Evolutionary conservation across 2,113 vertebrate species (phyloP).

Genomic region (Leptodactylus fuscus): DNA sequence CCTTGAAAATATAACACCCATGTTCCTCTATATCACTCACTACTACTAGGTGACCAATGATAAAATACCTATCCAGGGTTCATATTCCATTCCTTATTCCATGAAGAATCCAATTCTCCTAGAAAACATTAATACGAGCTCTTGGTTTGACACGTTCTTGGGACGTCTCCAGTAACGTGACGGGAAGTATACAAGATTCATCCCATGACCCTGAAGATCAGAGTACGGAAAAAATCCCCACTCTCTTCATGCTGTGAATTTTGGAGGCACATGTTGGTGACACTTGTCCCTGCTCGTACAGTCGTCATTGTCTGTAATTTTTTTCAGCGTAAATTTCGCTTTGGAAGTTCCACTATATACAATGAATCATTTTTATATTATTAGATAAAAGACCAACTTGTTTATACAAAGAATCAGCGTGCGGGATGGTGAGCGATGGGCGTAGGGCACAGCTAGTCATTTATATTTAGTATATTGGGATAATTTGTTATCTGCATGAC

Average conservation of each 20-base stretch:
- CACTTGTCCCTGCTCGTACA: conserved; percentile 13
- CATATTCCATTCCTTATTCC: not conserved
- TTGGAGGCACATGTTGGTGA: not conserved
- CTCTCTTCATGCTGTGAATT: not conserved
- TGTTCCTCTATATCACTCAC: not conserved
- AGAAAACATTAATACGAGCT: not conserved
- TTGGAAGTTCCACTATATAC: conserved; percentile 37
- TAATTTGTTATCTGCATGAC: too few species aligned
- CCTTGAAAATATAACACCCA: not conserved
- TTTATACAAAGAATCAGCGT: not conserved
- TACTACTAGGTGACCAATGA: not conserved
- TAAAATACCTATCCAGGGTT: not conserved
- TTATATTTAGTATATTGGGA: too few species aligned
- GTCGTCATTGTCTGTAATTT: not conserved
- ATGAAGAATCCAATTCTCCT: not conserved
- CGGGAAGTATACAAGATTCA: conserved; percentile 34
- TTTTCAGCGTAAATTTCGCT: not conserved
- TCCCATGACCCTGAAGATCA: conserved; percentile 41
- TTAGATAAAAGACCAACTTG: not conserved
- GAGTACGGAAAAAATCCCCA: conserved; percentile 15
- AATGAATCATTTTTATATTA: not conserved
- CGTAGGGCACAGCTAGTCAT: too few species aligned
- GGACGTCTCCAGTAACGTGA: conserved; percentile 51
- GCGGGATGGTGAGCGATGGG: not conserved
- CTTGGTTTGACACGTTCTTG: conserved; percentile 32